Evolutionary conservation across 37 sponge, comb jelly and placozoan species (phyloP).

Genomic region (Amphimedon queenslandica): DNA sequence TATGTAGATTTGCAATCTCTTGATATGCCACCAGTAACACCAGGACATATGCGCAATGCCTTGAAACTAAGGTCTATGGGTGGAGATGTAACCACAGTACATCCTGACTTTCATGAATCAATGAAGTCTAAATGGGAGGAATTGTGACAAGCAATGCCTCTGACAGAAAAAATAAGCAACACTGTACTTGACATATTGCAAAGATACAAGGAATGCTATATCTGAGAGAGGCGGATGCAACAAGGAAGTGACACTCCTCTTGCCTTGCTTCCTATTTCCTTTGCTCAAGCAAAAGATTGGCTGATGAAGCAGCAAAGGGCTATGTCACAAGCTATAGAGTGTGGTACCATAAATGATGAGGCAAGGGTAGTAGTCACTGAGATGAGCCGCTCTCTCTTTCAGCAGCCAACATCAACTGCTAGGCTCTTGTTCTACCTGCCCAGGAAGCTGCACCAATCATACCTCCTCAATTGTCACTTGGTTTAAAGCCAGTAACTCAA

Average conservation of each 20-base stretch:
- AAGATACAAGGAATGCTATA: constrained; percentile 16
- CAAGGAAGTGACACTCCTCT: background rate
- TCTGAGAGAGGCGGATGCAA: background rate
- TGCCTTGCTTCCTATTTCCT: background rate
- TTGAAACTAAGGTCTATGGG: constrained; percentile 33
- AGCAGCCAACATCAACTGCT: constrained; percentile 1
- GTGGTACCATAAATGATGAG: background rate
- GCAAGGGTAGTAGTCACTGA: constrained; percentile 7
- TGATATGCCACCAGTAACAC: constrained; percentile 7
- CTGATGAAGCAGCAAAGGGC: background rate
- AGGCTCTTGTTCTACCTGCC: background rate
- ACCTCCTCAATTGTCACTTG: background rate
- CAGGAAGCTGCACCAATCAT: background rate
- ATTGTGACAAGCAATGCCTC: constrained; percentile 23
- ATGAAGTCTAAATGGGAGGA: constrained; percentile 17
- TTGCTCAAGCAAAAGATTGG: constrained; percentile 8
- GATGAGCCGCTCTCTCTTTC: background rate
- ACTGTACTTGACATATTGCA: background rate
- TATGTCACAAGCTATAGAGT: background rate
- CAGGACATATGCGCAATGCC: constrained; percentile 41
- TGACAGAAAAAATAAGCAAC: background rate
- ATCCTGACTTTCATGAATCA: constrained; percentile 19
- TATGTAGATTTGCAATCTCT: constrained; percentile 8
- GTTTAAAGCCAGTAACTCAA: background rate
- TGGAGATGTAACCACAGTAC: constrained; percentile 40